phyloP scores from a whole-genome alignment of 2,888 invertebrate species.

The Dioctria linearis region DNA sequence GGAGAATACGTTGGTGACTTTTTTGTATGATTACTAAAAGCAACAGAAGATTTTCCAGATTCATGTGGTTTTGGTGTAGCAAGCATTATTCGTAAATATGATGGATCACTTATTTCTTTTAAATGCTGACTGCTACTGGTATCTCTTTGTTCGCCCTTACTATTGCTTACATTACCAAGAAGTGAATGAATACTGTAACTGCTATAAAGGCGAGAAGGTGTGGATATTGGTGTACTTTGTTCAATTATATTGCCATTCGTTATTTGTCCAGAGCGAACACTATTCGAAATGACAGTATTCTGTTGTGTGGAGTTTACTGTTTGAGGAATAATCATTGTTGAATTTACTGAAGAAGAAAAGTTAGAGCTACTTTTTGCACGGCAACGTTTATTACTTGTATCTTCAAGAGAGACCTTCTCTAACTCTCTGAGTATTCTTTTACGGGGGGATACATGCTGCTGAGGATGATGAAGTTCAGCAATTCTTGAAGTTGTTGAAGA shows the following conservation, averaged over 20 bases:
- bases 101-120: conserved; percentile 68
- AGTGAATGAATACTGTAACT: conserved; percentile 90
- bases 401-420: conserved; percentile 77
- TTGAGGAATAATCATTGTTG: conserved; percentile 61
- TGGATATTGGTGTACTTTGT: conserved; percentile 58
- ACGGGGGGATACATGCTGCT: conserved; percentile 80
- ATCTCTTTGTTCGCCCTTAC: conserved; percentile 61
- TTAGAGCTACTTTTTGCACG: conserved; percentile 69
- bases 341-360: conserved; percentile 62
- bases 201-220: conserved; percentile 73
- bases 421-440: conserved; percentile 87
- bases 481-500: conserved; percentile 66
- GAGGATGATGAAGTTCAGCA: conserved; percentile 64
- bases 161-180: conserved; percentile 73
- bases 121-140: conserved; percentile 67
- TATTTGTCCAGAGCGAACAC: conserved; percentile 30
- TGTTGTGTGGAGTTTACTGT: conserved; percentile 50
- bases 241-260: conserved; percentile 38
- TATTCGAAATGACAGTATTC: conserved; percentile 29
- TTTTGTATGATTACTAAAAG: conserved; percentile 52
- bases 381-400: conserved; percentile 56
- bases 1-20: conserved; percentile 56
- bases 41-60: conserved; percentile 52
- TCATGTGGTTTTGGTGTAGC: conserved; percentile 71
- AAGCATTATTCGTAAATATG: conserved; percentile 66